Percentiles rank a stretch among this genome's conserved stretches.
Evolutionary conservation across 2,113 vertebrate genomes (phyloP).

Genomic region (Psettodes erumei): DNA sequence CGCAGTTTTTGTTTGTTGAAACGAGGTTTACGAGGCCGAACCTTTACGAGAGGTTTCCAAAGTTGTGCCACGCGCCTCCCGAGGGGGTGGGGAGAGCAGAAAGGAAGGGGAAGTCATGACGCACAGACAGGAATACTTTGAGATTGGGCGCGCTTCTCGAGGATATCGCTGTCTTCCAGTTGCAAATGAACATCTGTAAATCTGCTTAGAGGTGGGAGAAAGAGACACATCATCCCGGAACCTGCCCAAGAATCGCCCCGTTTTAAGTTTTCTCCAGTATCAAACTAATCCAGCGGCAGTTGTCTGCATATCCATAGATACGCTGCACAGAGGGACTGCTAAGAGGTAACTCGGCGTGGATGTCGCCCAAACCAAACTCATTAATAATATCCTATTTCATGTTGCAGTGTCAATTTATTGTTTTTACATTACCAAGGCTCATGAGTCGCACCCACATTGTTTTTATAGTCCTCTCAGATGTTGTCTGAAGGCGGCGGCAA

Average conservation of each 20-base stretch:
- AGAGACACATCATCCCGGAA: not conserved
- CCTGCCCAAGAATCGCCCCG: not conserved
- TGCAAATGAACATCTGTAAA: not conserved
- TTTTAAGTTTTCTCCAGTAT: not conserved
- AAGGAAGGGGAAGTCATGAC: not conserved
- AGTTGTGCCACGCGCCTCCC: not conserved
- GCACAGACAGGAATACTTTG: not conserved
- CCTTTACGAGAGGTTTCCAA: not conserved
- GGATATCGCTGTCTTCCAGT: not conserved
- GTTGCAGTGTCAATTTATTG: no score
- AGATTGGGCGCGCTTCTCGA: not conserved
- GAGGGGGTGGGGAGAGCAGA: not conserved
- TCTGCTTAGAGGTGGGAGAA: not conserved
- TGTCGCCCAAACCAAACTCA: no score
- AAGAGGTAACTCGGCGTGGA: not conserved
- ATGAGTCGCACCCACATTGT: no score
- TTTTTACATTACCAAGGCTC: no score
- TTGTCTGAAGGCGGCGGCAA: not conserved
- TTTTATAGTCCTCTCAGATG: not conserved
- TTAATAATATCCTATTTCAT: no score
- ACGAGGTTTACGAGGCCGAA: not conserved
- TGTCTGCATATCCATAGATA: not conserved
- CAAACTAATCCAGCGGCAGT: not conserved
- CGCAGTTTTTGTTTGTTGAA: not conserved
- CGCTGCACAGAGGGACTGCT: not conserved